Conservation (phyloP, 37 sponge, comb jelly and placozoan species). For the Ephydatia muelleri region DNA sequence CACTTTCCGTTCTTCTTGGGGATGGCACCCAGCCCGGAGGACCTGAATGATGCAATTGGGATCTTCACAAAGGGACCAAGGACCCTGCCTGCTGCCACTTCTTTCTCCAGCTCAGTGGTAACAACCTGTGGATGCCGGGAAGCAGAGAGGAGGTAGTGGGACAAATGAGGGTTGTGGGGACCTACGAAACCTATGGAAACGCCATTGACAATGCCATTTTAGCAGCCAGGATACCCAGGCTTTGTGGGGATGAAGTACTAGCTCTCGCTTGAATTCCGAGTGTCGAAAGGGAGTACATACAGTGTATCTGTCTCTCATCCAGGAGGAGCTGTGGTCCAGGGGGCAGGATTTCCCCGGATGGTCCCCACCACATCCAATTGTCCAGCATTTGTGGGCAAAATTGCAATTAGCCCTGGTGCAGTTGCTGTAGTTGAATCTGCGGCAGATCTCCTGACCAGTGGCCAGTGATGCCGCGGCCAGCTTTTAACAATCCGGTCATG, state of each 20-base stretch:
- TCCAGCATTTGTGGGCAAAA: too few species aligned
- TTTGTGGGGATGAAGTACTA: conserved; percentile 15
- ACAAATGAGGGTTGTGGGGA: conserved; percentile 1
- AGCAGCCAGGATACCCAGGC: conserved; percentile 12
- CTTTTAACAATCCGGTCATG: too few species aligned
- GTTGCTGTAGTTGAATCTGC: too few species aligned
- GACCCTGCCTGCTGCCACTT: neutral
- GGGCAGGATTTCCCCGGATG: too few species aligned
- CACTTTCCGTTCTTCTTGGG: conserved; percentile 18
- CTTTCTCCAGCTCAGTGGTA: neutral
- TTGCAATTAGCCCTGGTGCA: too few species aligned
- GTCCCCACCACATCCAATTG: too few species aligned
- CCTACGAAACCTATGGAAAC: conserved; percentile 4
- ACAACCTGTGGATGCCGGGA: conserved; percentile 6
- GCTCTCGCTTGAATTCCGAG: conserved; percentile 10
- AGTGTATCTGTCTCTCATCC: too few species aligned
- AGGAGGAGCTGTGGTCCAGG: too few species aligned
- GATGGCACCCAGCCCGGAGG: conserved; percentile 22
- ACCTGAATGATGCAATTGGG: conserved; percentile 2
- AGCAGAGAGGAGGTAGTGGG: neutral
- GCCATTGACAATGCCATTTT: neutral
- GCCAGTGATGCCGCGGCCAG: too few species aligned
- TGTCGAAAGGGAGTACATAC: conserved; percentile 4
- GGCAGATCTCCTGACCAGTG: too few species aligned
- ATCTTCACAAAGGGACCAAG: conserved; percentile 9